Evolutionary conservation across 2,888 invertebrate genomes (phyloP).

Genomic region (Octodonta nipae): DNA sequence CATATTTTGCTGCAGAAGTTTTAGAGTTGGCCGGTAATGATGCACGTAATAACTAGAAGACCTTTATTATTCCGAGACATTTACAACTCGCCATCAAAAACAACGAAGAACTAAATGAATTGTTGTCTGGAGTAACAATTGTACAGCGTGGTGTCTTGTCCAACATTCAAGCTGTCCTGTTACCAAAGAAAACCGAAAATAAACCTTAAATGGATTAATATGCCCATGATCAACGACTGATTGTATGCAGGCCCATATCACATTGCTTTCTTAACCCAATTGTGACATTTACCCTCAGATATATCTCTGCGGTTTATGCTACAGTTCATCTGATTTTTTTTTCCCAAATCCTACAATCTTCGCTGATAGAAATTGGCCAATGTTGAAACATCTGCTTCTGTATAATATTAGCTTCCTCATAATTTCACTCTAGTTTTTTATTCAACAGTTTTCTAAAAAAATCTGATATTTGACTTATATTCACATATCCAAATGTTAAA

Average conservation of each 20-base stretch:
- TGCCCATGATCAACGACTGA: constrained; percentile 79
- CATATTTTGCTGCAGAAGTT: too few species aligned
- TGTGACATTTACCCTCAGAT: constrained; percentile 39
- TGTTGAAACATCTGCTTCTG: constrained; percentile 38
- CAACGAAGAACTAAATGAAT: too few species aligned
- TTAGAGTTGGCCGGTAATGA: too few species aligned
- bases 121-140: too few species aligned
- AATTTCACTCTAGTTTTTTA: constrained; percentile 38
- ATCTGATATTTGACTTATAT: constrained; percentile 58
- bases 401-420: constrained; percentile 28
- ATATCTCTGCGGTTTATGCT: constrained; percentile 50
- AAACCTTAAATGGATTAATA: too few species aligned
- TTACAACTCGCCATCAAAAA: too few species aligned
- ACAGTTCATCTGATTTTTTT: constrained; percentile 34
- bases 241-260: constrained; percentile 55
- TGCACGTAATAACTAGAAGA: too few species aligned
- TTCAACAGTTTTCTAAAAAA: constrained; percentile 52
- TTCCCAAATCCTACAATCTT: constrained; percentile 38
- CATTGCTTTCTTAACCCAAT: constrained; percentile 43
- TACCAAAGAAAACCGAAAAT: too few species aligned
- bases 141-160: too few species aligned
- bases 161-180: too few species aligned
- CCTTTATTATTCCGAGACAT: too few species aligned
- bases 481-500: constrained; percentile 49
- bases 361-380: constrained; percentile 49